Evolutionary conservation across 2,888 invertebrate species (phyloP).

Genomic region (Dione juno): DNA sequence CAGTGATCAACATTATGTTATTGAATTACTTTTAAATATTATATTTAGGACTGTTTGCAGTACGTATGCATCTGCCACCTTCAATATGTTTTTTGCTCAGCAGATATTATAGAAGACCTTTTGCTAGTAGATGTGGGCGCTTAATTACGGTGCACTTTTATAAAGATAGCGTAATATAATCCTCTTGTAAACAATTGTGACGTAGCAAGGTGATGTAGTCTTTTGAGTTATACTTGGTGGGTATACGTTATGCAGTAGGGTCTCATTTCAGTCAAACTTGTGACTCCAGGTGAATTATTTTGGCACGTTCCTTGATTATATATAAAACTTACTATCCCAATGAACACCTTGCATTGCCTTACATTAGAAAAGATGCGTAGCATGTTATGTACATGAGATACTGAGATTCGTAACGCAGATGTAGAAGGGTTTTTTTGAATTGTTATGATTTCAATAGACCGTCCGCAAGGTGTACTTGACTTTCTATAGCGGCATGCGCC

Average conservation of each 20-base stretch:
- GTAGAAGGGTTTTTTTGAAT: slow-evolving; percentile 73
- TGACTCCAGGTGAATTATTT: slow-evolving; percentile 63
- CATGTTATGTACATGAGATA: slow-evolving; percentile 44
- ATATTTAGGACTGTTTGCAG: slow-evolving; percentile 72
- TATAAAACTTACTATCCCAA: slow-evolving; percentile 8
- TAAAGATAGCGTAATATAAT: slow-evolving; percentile 82
- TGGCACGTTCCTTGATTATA: slow-evolving; percentile 73
- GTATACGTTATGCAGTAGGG: slow-evolving; percentile 63
- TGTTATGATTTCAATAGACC: slow-evolving; percentile 67
- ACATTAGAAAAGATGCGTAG: slow-evolving; percentile 38
- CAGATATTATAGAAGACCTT: slow-evolving; percentile 62
- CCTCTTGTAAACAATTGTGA: slow-evolving; percentile 74
- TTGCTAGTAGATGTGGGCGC: slow-evolving; percentile 72
- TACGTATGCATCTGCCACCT: slow-evolving; percentile 75
- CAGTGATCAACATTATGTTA: slow-evolving; percentile 79
- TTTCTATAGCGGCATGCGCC: slow-evolving; percentile 63
- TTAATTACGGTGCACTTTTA: slow-evolving; percentile 77
- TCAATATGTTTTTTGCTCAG: slow-evolving; percentile 60
- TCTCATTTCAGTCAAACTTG: slow-evolving; percentile 62
- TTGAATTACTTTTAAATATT: slow-evolving; percentile 81
- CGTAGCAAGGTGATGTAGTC: slow-evolving; percentile 67
- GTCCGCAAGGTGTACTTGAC: slow-evolving; percentile 65
- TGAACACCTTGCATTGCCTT: slow-evolving; percentile 66
- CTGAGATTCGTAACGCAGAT: slow-evolving; percentile 64
- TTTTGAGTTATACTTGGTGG: slow-evolving; percentile 58